Conservation (phyloP, 2,797 vertebrate species). For the Myotis vivesi region DNA sequence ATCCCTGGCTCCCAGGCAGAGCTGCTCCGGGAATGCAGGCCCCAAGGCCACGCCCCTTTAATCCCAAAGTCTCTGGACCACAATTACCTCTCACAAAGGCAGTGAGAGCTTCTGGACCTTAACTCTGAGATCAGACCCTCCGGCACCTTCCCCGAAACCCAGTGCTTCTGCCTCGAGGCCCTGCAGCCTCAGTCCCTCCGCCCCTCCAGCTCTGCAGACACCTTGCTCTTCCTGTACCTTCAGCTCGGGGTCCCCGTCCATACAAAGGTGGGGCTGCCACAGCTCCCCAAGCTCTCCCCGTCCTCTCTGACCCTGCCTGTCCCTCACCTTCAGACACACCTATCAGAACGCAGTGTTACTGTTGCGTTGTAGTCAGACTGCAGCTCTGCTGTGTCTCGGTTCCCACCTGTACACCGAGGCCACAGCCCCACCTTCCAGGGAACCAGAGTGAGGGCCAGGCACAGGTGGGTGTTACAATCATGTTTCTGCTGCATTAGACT, state of each 20-base stretch:
- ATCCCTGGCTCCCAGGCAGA: background rate
- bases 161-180: background rate
- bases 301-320: background rate
- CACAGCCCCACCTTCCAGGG: background rate
- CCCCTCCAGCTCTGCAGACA: background rate
- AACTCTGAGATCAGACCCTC: background rate
- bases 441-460: background rate
- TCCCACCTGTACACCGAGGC: background rate
- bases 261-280: background rate
- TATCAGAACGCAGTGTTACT: background rate
- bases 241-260: background rate
- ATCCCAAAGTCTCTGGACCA: background rate
- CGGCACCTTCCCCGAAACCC: background rate
- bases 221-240: background rate
- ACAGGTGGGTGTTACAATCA: too few species aligned
- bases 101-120: background rate
- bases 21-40: background rate
- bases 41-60: background rate
- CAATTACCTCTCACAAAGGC: too few species aligned
- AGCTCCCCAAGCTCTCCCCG: background rate
- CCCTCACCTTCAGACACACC: background rate
- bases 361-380: background rate
- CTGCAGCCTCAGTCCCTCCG: too few species aligned
- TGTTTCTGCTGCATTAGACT: too few species aligned
- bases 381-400: background rate